These are phyloP conservation scores for Clupea harengus DNA, from an alignment of 2,113 vertebrate species.

Conservation along the genomic window DNA sequence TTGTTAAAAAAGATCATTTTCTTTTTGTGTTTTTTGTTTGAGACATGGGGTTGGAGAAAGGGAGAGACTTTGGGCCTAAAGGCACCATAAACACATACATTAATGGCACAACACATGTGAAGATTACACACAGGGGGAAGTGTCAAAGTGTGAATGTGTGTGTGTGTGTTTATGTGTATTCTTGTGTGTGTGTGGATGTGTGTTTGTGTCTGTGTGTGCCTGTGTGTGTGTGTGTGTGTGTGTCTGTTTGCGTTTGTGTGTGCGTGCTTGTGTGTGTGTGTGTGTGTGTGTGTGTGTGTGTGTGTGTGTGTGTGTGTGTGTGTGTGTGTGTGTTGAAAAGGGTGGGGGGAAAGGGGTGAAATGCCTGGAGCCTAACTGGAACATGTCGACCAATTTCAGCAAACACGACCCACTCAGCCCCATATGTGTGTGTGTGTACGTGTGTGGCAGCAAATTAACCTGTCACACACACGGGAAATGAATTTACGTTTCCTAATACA, in stretches of 20 bases:
- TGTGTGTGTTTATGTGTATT: not conserved
- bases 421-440: not conserved
- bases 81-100: not conserved
- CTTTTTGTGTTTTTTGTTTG: too few relatives aligned
- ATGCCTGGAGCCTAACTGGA: not conserved
- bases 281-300: not conserved
- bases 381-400: not conserved
- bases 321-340: not conserved
- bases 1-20: too few relatives aligned
- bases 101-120: not conserved
- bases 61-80: not conserved
- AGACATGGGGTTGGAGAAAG: too few relatives aligned
- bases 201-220: not conserved
- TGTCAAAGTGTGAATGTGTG: not conserved
- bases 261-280: not conserved
- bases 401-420: not conserved
- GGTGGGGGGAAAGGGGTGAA: not conserved
- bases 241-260: not conserved
- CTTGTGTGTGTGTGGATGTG: not conserved
- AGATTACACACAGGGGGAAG: not conserved
- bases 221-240: not conserved
- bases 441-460: constrained; percentile 40
- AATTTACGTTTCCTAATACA: constrained; percentile 34
- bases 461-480: constrained; percentile 45
- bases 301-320: not conserved